Base-by-base conservation (phyloP, 2,113 vertebrate genomes). In the Urocynchramus pylzowi region DNA sequence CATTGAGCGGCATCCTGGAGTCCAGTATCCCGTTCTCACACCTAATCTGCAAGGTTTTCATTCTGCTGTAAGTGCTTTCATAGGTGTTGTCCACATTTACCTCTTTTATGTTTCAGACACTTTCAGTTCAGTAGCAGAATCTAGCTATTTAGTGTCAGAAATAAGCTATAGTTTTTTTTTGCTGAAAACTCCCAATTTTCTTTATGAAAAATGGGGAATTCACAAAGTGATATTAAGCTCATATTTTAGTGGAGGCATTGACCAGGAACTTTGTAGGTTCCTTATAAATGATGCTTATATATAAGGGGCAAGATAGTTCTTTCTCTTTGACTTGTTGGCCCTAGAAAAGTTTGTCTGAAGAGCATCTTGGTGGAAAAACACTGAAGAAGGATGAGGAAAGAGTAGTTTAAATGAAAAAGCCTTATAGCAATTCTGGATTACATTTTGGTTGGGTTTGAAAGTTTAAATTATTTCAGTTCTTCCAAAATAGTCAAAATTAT, bases 31-130 rank as follows among this genome's bases (percentile, higher is more conserved):
- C 9, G 99, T 99, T 94, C 98, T 99, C 84, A 99, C 99, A 4
- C 99, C 99, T 69, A 99, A 99, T 97, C 98, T 99, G 92, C 98
- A 99, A 90, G 99, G 99, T 89, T 99, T 99, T 96, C 98, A 98
- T 94, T 98, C 98, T 92, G 99, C 99, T 87, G 99, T 99, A 98
- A 98, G 99, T 98, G 56, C 82, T 45, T 30, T 93, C 24, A 16
- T 35, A 21, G 35, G 45, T 60, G 31, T 23, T 57, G 21, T 87
- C n/a, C 33, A 18, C 69, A 56, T 45, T 61, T 73, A 37, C n/a
- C 12, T 61, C 26, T 50, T 92, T 30, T 17, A 26, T 47, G 13
- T 63, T 95, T 73, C 56, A 60, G 65, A 35, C 10, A 16, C 19
- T 84, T 85, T 65, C 71, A 53, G 27, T 69, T 91, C 67, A 41